A percentile compares a stretch with the other conserved stretches of the same genome.
Evolutionary conservation across 1,140 invertebrate species (phyloP).

Genomic region (Zaprionus capensis): DNA sequence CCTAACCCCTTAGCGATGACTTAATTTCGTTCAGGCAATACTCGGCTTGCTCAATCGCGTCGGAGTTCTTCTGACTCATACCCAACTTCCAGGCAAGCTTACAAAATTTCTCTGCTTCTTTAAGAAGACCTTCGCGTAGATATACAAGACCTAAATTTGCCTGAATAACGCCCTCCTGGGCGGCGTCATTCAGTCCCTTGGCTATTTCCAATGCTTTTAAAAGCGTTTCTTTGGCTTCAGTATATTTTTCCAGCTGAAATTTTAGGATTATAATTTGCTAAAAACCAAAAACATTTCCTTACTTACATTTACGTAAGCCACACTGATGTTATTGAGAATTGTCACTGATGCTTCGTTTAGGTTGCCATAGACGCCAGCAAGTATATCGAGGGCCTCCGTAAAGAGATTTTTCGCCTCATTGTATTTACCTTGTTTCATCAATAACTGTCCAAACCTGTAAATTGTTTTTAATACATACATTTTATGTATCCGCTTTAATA

Average conservation of each 20-base stretch:
- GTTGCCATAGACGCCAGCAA: conserved; percentile 88
- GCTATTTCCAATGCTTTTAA: conserved; percentile 89
- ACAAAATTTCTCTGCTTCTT: conserved; percentile 90
- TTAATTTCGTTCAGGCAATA: conserved; percentile 89
- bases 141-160: conserved; percentile 93
- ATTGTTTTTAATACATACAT: conserved; percentile 52
- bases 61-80: conserved; percentile 87
- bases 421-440: conserved; percentile 88
- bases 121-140: conserved; percentile 88
- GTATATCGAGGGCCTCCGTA: conserved; percentile 89
- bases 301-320: conserved; percentile 86
- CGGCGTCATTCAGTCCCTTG: conserved; percentile 87
- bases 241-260: conserved; percentile 86
- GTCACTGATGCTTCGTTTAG: conserved; percentile 90
- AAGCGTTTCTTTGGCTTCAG: conserved; percentile 89
- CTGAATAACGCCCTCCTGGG: conserved; percentile 90
- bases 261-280: not conserved
- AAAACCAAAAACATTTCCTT: not conserved
- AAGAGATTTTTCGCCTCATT: conserved; percentile 89
- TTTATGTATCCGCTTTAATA: not conserved
- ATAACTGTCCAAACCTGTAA: conserved; percentile 92
- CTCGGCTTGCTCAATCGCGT: conserved; percentile 88
- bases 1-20: not conserved
- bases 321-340: conserved; percentile 94
- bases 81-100: conserved; percentile 89